Conservation (phyloP, 2,797 vertebrate species). For the Sylvilagus floridanus region DNA sequence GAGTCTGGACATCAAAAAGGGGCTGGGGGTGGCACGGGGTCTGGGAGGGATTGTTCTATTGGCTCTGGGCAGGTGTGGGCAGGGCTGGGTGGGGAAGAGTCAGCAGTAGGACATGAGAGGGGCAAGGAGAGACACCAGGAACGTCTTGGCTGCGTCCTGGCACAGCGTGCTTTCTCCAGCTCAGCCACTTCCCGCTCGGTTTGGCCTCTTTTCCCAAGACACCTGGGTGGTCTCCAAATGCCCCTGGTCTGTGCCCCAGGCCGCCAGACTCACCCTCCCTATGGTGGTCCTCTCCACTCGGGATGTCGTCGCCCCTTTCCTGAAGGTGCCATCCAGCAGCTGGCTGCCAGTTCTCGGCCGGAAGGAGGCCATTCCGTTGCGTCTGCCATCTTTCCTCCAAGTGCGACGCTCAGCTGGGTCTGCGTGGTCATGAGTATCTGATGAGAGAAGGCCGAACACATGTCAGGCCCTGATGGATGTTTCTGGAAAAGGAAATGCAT, state of each 20-base stretch:
- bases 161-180: not conserved
- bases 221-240: not conserved
- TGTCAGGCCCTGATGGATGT: constrained; percentile 70
- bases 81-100: not conserved
- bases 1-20: not conserved
- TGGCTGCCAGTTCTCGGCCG: rapidly evolving
- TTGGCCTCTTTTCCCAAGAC: not conserved
- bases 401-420: not conserved
- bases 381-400: not conserved
- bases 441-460: constrained; percentile 72
- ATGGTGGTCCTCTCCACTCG: rapidly evolving
- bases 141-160: not conserved
- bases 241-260: not conserved
- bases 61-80: not conserved
- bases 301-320: not conserved
- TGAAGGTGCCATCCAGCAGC: not conserved
- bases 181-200: not conserved
- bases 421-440: constrained; percentile 68
- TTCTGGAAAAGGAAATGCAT: constrained; percentile 71
- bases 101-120: not conserved
- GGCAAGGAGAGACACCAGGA: too few relatives aligned
- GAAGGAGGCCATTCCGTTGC: not conserved
- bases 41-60: not conserved
- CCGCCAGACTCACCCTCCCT: not conserved
- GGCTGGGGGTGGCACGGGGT: rapidly evolving